Evolutionary conservation across 2,888 invertebrate genomes (phyloP), one percentile per base, ranked within the genome.

Genomic region (Xanthia icteritia): DNA sequence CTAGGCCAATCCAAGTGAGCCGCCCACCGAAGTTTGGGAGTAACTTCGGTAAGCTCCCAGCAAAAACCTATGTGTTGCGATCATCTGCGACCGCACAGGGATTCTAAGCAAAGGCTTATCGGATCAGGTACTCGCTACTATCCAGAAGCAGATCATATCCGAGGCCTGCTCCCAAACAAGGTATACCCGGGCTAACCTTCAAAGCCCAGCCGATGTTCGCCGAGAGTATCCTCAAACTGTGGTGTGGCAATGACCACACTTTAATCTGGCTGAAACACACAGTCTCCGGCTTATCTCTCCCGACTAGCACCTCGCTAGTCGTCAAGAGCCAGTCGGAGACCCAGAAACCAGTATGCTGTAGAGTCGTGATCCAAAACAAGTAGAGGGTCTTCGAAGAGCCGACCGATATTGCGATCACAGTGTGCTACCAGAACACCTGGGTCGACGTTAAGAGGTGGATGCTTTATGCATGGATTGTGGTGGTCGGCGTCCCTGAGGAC

Each of bases 311-410:
- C 17, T 23, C 4, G 11, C n/a, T 69, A 27, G 42, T 69, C 2
- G n/a, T 73, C 31, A 73, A n/a, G 72, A 56, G 31, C 17, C 73
- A 56, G 54, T 23, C 9, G 54, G 54, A 56, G 23, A 56, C 23
- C n/a, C 54, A 11, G 23, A 56, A 56, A n/a, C 56, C 13, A n/a
- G n/a, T 56, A 56, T 56, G 13, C 56, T 56, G n/a, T 56, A n/a
- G 11, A 56, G 13, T 56, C n/a, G n/a, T 13, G n/a, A n/a, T 56
- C 56, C 56, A n/a, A 56, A 5, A 56, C n/a, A 13, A 56, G 5
- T 2, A 45, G 13, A 0, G 2, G 2, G 13, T 45, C 13, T 45
- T 45, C 13, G 42, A 45, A 45, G 42, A 13, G 42, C 42, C 42
- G 13, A 45, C 42, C 42, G 42, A 45, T 13, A 45, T 45, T 45